phyloP scores from a whole-genome alignment of 2,888 invertebrate species.

The Drosophila borborema region DNA sequence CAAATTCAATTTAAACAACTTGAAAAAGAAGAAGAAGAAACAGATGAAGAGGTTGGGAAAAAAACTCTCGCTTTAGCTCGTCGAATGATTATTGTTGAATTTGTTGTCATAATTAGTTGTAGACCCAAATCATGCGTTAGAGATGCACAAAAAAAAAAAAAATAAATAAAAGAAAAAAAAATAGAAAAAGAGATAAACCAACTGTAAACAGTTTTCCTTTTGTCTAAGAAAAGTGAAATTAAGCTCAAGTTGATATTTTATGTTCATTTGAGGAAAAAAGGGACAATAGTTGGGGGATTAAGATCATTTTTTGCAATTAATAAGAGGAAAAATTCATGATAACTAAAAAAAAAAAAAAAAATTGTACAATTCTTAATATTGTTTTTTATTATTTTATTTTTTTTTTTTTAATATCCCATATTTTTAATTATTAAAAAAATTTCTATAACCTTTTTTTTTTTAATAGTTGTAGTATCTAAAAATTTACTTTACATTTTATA shows the following conservation, averaged over 20 bases:
- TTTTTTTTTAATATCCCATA: no score
- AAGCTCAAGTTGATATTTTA: constrained; percentile 33
- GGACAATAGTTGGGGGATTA: constrained; percentile 32
- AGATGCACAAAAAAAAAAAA: constrained; percentile 29
- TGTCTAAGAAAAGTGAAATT: constrained; percentile 73
- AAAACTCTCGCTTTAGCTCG: constrained; percentile 58
- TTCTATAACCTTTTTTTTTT: no score
- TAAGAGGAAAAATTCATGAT: neutral
- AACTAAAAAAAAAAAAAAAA: neutral
- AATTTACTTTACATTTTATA: neutral
- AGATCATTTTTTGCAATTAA: neutral
- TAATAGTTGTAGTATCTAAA: no score
- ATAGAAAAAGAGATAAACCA: constrained; percentile 5
- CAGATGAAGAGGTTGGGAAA: neutral
- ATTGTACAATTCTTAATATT: no score
- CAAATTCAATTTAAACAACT: constrained; percentile 51
- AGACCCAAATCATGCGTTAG: constrained; percentile 61
- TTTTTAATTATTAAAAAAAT: neutral
- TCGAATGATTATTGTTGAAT: constrained; percentile 28
- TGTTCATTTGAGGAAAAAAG: constrained; percentile 52
- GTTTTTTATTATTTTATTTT: neutral
- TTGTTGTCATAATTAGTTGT: constrained; percentile 61
- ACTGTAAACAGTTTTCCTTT: constrained; percentile 66
- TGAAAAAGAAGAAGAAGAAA: neutral
- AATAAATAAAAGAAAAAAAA: no score